A percentile compares a stretch with the other conserved stretches of the same genome.
Conservation (phyloP, 2,113 vertebrate species). For the Piaya cayana region DNA sequence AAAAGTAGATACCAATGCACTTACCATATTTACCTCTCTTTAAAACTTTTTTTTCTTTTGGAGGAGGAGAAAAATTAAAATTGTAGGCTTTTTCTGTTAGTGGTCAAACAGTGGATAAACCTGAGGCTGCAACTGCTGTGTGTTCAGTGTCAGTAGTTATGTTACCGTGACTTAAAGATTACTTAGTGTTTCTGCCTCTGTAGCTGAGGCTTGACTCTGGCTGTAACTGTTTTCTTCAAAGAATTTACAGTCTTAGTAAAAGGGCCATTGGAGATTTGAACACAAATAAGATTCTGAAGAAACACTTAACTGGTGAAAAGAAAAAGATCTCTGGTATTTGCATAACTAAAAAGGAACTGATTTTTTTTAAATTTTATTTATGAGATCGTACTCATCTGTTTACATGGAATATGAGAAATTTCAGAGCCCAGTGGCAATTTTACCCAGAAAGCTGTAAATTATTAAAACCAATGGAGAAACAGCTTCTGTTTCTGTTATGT, state of each 20-base stretch:
- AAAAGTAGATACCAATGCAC: background rate
- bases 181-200: background rate
- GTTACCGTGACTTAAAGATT: background rate
- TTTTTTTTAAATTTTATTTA: background rate
- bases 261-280: background rate
- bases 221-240: background rate
- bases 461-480: background rate
- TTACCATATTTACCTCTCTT: background rate
- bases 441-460: background rate
- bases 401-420: background rate
- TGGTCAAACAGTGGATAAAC: background rate
- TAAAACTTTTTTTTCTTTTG: background rate
- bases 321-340: background rate
- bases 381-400: background rate
- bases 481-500: background rate
- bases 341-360: background rate
- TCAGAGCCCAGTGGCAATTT: background rate
- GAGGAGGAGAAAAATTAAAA: background rate
- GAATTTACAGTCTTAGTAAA: background rate
- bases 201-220: background rate
- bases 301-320: background rate
- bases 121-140: background rate
- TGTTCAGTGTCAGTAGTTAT: background rate
- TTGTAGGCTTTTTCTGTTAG: background rate
- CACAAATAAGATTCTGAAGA: conserved; percentile 19